Conservation (phyloP, 2,797 vertebrate species). For the Potorous gilbertii region DNA sequence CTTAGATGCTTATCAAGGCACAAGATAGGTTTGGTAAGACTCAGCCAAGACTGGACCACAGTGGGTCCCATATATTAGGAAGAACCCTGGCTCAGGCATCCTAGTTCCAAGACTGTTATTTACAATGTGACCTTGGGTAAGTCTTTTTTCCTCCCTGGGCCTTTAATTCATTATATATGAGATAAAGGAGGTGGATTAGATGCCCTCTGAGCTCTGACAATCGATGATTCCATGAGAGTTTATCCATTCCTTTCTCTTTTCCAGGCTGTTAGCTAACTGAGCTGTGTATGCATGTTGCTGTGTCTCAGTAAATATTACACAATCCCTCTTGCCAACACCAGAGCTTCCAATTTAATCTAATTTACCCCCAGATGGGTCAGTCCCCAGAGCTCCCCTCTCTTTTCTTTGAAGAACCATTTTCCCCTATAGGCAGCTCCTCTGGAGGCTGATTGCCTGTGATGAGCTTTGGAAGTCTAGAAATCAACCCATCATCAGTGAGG, state of each 20-base stretch:
- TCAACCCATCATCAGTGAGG: conserved; percentile 9
- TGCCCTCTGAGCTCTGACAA: not conserved
- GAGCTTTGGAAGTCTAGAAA: not conserved
- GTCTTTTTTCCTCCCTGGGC: not conserved
- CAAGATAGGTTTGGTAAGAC: not conserved
- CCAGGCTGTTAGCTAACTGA: not conserved
- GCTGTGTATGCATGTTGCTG: not conserved
- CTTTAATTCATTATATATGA: not conserved
- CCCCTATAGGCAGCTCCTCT: not conserved
- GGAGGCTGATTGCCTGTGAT: not conserved
- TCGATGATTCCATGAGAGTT: not conserved
- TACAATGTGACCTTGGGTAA: not conserved
- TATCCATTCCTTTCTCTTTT: not conserved
- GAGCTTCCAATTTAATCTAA: not conserved
- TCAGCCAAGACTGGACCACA: not conserved
- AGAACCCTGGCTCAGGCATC: not conserved
- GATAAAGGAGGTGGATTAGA: not conserved
- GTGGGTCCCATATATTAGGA: not conserved
- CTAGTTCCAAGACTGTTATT: not conserved
- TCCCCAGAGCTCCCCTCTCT: not conserved
- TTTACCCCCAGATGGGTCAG: conserved; percentile 2
- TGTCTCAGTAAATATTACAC: not conserved
- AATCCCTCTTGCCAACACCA: not conserved
- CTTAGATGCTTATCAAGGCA: not conserved
- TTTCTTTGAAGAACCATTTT: not conserved